Base-by-base conservation (phyloP, 2,888 invertebrate genomes). In the Tortrix viridana region DNA sequence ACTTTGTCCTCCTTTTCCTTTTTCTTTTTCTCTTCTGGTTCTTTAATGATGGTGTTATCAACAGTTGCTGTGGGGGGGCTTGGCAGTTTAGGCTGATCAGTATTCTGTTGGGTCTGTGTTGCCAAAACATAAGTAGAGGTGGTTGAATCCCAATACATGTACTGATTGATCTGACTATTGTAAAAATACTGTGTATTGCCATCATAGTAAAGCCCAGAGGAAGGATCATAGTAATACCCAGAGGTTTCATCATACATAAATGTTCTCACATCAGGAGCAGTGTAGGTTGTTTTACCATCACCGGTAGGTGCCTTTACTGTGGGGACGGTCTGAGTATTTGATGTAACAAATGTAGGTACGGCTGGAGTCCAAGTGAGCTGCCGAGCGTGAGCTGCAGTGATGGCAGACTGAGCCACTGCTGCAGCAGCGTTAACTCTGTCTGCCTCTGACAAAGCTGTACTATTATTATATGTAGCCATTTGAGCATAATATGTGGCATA, bases 151-250 rank as follows among this genome's bases (percentile, higher is more conserved):
- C 98, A 99, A 81, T 98, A 99, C 79, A 99, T 94, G 86, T 98
- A 99, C 79, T 97, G 96, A 71, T 96, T 96, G 0, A 96, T 96
- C 71, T 96, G 95, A 73, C 97, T 95, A 84, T 99, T 99, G 90
- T 96, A 99, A 86, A 98, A 99, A 86, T 99, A 99, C 79, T 96
- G 98, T 2, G 98, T 97, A 73, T 95, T 97, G 0, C 98, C 96
- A 92, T 99, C 99, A 83, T 99, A 99, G 86, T 99, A 99, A 16
- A 99, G 93, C 0, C 97, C 97, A 0, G 99, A 98, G 1, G 94
- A 92, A 0, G 97, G 95, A 85, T 99, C 99, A 82, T 98, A 99
- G 80, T 99, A 99, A 82, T 98, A 99, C 0, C 99, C 99, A 3
- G 98, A 98, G 1, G 96, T 94, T 80, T 97, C 97, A 83, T 99